Evolutionary conservation across 2,797 vertebrate species (phyloP), one percentile per base, ranked within the genome.

Genomic region (Uromys caudimaculatus): DNA sequence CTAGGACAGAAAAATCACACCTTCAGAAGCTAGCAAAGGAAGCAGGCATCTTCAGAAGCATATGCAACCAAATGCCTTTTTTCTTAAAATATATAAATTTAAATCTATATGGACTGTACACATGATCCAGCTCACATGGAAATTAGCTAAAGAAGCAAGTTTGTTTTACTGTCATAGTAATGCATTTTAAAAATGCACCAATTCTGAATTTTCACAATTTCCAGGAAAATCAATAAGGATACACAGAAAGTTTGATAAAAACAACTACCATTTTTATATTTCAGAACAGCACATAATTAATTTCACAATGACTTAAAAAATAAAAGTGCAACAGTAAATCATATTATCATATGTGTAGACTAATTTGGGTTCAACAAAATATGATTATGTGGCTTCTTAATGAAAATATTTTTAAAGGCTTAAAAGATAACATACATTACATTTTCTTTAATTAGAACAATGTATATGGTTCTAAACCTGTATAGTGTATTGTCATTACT

Each of bases 41-140:
- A 92, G 50, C 1, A 83, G n/a, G 9, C 11, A 67, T 64, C 2
- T 58, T 50, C 44, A 29, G 32, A 60, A 75, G 12, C 44, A 38
- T 50, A 27, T 71, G 71, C 81, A 88, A 79, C 89, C 10, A 92
- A 94, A 88, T 47, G 12, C 19, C 12, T 93, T 88, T 21, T 38
- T 89, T 91, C 89, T 94, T 41, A 50, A 79, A 77, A 77, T 92
- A 83, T 3, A 87, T 21, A 91, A 86, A 93, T 87, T 83, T 71
- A 64, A 4, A 79, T 62, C 13, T 69, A 16, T 79, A 76, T 29
- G 85, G 4, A 76, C 4, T 38, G 27, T 77, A 13, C 35, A 0
- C 78, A 24, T 60, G 11, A 5, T 83, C 41, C 75, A 58, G 14
- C 35, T 92, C 52, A 86, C 27, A 44, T 4, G 8, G 9, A 73